Evolutionary conservation across 1,140 invertebrate genomes (phyloP), one percentile per base, ranked within the genome.

Genomic region (Vanessa atalanta): DNA sequence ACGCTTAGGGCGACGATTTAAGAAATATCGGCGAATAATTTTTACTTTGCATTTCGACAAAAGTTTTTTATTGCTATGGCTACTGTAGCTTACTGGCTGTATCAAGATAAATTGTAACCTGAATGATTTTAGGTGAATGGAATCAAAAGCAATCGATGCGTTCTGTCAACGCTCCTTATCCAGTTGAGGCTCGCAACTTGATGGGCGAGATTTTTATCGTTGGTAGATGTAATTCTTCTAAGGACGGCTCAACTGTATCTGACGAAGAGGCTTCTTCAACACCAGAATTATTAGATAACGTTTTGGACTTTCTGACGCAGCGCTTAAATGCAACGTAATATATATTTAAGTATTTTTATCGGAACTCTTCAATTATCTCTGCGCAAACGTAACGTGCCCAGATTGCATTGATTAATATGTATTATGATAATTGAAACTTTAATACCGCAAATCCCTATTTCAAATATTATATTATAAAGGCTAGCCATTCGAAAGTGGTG

Each of bases 171-270:
- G 72, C 76, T 0, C 91, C 89, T 12, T 88, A 88, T 64, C 83
- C 89, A 23, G 88, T 90, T 8, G 93, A 94, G 75, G 88, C 85
- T 48, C 83, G 93, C 0, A 89, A 90, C 48, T 92, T 94, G 51
- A 77, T 93, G 48, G 86, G 88, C 0, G 90, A 91, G 70, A 80
- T 83, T 37, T 47, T 94, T 13, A 83, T 87, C 37, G 79, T 93
- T 37, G 93, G 93, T 0, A 79, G 86, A 67, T 88, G 89, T 63
- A 93, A 93, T 65, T 86, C 79, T 9, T 84, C 85, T 0, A 73
- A 50, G 0, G 87, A 89, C 37, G 79, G 81, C 0, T 73, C 70
- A 2, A 65, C 68, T 12, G 70, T 78, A 0, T 64, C 79, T 0
- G 90, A 92, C 3, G 84, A 89, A 43, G 87, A 93, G 12, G 85